Conservation (phyloP, 2,888 invertebrate genomes). For the Trisateles emortualis region DNA sequence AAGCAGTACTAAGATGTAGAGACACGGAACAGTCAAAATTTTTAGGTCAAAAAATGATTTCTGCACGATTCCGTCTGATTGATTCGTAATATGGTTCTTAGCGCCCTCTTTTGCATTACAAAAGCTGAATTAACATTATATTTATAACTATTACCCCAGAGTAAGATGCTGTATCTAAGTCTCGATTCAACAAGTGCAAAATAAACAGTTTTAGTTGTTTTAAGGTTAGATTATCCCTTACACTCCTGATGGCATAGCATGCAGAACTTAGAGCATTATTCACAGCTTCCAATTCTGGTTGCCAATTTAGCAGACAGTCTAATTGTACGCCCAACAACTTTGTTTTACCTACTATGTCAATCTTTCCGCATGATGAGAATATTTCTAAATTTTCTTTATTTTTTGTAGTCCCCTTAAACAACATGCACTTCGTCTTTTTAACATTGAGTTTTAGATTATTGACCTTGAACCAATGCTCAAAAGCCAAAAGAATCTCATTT, state of each 20-base stretch:
- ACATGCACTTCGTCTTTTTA: not conserved
- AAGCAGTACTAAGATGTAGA: not conserved
- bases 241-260: not conserved
- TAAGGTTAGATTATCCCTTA: not conserved
- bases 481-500: not conserved
- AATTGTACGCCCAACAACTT: not conserved
- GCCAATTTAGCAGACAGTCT: not conserved
- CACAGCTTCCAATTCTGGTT: not conserved
- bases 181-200: constrained; percentile 1
- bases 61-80: not conserved
- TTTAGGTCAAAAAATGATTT: not conserved
- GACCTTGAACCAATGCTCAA: not conserved
- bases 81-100: not conserved
- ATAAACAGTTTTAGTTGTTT: not conserved
- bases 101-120: constrained; percentile 2
- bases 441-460: not conserved
- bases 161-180: constrained; percentile 1
- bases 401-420: not conserved
- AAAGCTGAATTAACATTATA: not conserved
- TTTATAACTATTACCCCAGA: constrained; percentile 6
- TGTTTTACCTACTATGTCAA: not conserved
- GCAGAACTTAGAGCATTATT: not conserved
- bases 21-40: constrained; percentile 4
- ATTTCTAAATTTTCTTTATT: not conserved
- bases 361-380: not conserved